Base-by-base conservation (phyloP, 2,888 invertebrate species). In the Seira ritae region DNA sequence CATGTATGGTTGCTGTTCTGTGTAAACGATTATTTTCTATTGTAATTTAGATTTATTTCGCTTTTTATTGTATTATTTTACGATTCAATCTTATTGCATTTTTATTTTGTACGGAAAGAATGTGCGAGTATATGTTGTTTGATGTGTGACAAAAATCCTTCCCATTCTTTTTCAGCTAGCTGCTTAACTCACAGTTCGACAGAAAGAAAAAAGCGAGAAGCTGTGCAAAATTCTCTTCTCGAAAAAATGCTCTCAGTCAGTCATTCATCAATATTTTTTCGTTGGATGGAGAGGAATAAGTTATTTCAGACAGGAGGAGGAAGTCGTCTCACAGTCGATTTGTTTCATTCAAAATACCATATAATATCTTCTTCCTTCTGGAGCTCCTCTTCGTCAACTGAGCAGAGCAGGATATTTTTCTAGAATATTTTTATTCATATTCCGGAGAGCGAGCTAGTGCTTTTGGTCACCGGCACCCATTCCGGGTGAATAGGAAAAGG, bases 81-180 rank as follows among this genome's bases (percentile, higher is more conserved):
- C 65, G 65, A 23, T 15, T 55, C 55, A 55, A 55, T 55, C 55
- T 55, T 55, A 55, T 55, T 55, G 6, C 55, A n/a, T 55, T 55
- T 55, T 55, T 6, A n/a, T n/a, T n/a, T 31, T 3, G 55, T 55
- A 12, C 67, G 4, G 67, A 24, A 67, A 67, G 67, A 24, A 20
- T 67, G 67, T 67, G 67, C n/a, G 67, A 23, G 67, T 67, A 67
- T 8, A 55, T 67, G 67, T 24, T 67, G 67, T 67, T 67, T 67
- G 67, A 67, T 67, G 67, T 67, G 67, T 67, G 31, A 24, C 24
- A 23, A 23, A 31, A 67, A 60, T 3, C 31, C 3, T 55, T 8
- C 67, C 67, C 67, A 67, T 67, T 67, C 67, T 67, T 67, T 67
- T 67, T 23, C n/a, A 31, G 67, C 65, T 55, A 65, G 65, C 65